Percentiles rank a stretch among this genome's conserved stretches.
Evolutionary conservation across 2,113 vertebrate species (phyloP).

Genomic region (Datnioides undecimradiatus): DNA sequence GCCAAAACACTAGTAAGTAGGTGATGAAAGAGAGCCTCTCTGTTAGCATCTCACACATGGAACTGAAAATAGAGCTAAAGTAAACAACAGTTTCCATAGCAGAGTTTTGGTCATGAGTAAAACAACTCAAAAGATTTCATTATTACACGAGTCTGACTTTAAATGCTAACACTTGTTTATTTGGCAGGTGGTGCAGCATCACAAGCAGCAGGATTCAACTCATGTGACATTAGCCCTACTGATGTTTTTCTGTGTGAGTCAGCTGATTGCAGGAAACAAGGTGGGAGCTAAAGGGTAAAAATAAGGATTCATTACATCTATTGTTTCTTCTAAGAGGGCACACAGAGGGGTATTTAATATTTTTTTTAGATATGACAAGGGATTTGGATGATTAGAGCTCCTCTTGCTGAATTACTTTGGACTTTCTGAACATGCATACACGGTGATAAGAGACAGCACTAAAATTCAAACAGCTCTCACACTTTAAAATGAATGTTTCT

Average conservation of each 20-base stretch:
- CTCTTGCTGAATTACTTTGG: conserved; percentile 7
- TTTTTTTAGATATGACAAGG: neutral
- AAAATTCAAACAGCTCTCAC: conserved; percentile 18
- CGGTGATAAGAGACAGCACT: conserved; percentile 11
- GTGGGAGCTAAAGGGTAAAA: conserved; percentile 13
- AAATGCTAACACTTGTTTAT: conserved; percentile 30
- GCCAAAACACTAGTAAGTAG: neutral
- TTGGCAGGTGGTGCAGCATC: conserved; percentile 29
- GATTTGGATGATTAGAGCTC: conserved; percentile 13
- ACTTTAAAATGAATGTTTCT: conserved; percentile 39
- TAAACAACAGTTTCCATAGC: neutral
- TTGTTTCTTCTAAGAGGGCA: conserved; percentile 4
- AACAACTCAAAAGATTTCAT: conserved; percentile 16
- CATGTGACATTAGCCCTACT: conserved; percentile 39
- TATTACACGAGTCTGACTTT: conserved; percentile 9
- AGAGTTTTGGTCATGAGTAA: conserved; percentile 2
- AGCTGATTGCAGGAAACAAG: conserved; percentile 36
- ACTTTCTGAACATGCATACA: conserved; percentile 13
- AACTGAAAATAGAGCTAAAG: neutral
- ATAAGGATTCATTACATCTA: conserved; percentile 9
- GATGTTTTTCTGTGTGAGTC: conserved; percentile 38
- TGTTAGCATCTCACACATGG: neutral
- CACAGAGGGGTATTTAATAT: neutral
- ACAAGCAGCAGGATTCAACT: conserved; percentile 43
- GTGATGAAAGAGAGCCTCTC: neutral